Evolutionary conservation across 2,888 invertebrate genomes (phyloP), one percentile per base, ranked within the genome.

Genomic region (Vesta saturnalis): DNA sequence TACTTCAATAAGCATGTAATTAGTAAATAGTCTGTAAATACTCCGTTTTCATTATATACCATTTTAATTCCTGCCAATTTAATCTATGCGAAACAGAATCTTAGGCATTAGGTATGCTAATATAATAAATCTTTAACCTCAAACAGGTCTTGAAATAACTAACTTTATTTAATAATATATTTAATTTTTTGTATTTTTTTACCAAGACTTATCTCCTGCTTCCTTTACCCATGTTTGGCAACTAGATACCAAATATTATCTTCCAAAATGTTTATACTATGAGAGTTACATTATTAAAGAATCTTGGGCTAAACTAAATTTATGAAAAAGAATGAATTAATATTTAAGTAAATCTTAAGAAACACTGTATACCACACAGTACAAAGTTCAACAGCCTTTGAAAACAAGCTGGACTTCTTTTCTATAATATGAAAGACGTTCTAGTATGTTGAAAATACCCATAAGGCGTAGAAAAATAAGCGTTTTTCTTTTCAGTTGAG

Each of bases 361-460:
- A 52, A 52, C 16, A 19, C 12, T 52, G 52, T 52, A 52, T 15
- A 14, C 8, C 16, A 47, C 14, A 47, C 3, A 15, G 16, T 10
- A 19, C 52, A 52, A 52, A 52, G 52, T 52, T 52, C 52, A 52
- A 52, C 19, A 52, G 52, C 52, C 52, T 52, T 52, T 18, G 19
- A 52, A 52, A 52, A 52, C 52, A 19, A 52, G 52, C 52, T 52
- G 19, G 52, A 52, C 52, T 52, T 52, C 52, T 52, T 52, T 52
- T 52, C 19, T 52, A 12, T 52, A 16, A 52, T 5, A 19, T 12
- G 43, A 43, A 12, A 43, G 43, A 14, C 12, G 19, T 21, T 52
- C 19, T 52, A 52, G 19, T 19, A 4, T 52, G 19, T 10, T 52
- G 52, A 52, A 52, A 52, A 52, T 52, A 19, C n/a, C 52, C 21